phyloP scores from a whole-genome alignment of 2,888 invertebrate species.

The Dioctria rufipes region DNA sequence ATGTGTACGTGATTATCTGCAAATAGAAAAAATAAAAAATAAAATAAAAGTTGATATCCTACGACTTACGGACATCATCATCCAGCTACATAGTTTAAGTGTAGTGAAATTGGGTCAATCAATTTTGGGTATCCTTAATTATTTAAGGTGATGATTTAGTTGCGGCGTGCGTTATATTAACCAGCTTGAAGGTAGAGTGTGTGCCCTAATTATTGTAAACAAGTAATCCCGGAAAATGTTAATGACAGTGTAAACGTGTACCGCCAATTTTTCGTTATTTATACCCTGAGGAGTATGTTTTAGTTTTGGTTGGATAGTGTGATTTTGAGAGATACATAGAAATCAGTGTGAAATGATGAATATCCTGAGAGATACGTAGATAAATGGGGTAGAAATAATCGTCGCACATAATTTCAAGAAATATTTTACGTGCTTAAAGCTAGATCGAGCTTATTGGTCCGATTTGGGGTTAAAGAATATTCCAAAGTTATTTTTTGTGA shows the following conservation, averaged over 20 bases:
- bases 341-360: too few species aligned
- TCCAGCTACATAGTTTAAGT: neutral
- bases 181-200: neutral
- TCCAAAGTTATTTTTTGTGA: conserved; percentile 9
- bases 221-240: neutral
- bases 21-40: too few species aligned
- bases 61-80: conserved; percentile 8
- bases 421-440: conserved; percentile 2
- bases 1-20: neutral
- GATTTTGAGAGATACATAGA: too few species aligned
- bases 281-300: too few species aligned
- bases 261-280: too few species aligned
- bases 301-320: neutral
- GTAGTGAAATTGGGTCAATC: conserved; percentile 35
- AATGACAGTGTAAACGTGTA: neutral
- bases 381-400: conserved; percentile 2
- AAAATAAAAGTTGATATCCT: neutral
- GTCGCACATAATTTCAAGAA: conserved; percentile 7
- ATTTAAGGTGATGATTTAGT: neutral
- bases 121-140: conserved; percentile 16
- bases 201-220: neutral
- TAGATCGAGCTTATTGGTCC: neutral
- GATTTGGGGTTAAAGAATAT: neutral
- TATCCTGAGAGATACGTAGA: too few species aligned
- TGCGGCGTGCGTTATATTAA: conserved; percentile 11